phyloP scores from a whole-genome alignment of 2,888 invertebrate genomes.

The Meandrusa payeni region DNA sequence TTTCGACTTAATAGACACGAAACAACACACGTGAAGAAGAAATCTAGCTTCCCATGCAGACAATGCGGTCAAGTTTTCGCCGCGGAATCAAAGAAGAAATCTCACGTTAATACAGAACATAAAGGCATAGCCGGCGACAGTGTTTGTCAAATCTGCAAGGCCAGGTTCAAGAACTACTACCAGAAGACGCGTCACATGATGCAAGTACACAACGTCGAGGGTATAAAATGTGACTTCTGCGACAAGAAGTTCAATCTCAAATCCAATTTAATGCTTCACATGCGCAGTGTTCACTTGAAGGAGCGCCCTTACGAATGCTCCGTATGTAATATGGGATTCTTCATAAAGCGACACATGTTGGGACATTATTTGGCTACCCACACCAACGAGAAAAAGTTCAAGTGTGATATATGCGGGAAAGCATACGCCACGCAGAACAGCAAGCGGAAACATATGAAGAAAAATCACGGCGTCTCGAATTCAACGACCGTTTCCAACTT shows the following conservation, averaged over 20 bases:
- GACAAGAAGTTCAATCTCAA: conserved; percentile 70
- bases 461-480: conserved; percentile 57
- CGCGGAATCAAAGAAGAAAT: conserved; percentile 64
- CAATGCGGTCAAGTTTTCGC: conserved; percentile 63
- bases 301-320: conserved; percentile 69
- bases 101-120: conserved; percentile 66
- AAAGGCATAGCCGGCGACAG: conserved; percentile 70
- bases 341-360: conserved; percentile 67
- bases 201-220: conserved; percentile 65
- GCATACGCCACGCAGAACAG: conserved; percentile 73
- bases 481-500: conserved; percentile 28
- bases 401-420: conserved; percentile 82
- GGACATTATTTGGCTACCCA: conserved; percentile 73
- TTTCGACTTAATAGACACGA: conserved; percentile 64
- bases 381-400: conserved; percentile 75
- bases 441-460: conserved; percentile 67
- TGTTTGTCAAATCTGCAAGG: conserved; percentile 70
- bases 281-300: conserved; percentile 66
- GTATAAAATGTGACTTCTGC: conserved; percentile 66
- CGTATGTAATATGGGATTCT: conserved; percentile 70
- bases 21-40: conserved; percentile 64
- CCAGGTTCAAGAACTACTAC: conserved; percentile 70
- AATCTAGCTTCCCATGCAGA: conserved; percentile 58
- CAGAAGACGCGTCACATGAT: conserved; percentile 72
- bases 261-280: conserved; percentile 61